A percentile compares a stretch with the other conserved stretches of the same genome.
Evolutionary conservation across 2,888 invertebrate species (phyloP).

Genomic region (Andrena trimmerana): DNA sequence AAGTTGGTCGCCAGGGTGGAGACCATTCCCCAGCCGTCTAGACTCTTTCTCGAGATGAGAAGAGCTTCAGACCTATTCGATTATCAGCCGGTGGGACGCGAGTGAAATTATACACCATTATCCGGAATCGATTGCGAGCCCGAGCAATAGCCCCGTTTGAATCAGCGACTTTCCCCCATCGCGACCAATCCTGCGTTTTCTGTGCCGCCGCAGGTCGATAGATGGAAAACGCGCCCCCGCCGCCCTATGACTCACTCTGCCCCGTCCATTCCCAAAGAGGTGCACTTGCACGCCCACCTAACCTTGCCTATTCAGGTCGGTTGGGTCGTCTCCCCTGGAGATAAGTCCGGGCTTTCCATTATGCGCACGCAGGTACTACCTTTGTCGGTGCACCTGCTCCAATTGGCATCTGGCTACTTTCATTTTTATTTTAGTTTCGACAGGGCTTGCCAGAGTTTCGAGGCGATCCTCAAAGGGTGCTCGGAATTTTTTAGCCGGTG

Average conservation of each 20-base stretch:
- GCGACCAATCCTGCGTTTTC: conserved; percentile 70
- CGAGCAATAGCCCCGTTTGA: conserved; percentile 25
- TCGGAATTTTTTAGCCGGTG: background rate
- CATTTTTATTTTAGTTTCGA: conserved; percentile 32
- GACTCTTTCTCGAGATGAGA: background rate
- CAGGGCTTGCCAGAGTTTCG: background rate
- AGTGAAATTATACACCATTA: conserved; percentile 67
- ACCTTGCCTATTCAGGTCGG: conserved; percentile 54
- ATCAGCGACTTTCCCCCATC: conserved; percentile 46
- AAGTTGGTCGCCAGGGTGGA: background rate
- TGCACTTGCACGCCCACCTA: conserved; percentile 51
- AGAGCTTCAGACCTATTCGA: conserved; percentile 32
- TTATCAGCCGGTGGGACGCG: conserved; percentile 41
- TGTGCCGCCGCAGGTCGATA: conserved; percentile 73
- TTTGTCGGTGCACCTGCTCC: conserved; percentile 38
- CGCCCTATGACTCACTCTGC: conserved; percentile 65
- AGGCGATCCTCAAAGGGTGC: conserved; percentile 6
- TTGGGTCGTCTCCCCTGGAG: conserved; percentile 17
- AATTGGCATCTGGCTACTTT: conserved; percentile 10
- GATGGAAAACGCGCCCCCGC: conserved; percentile 70
- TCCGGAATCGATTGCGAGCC: conserved; percentile 59
- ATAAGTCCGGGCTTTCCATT: conserved; percentile 34
- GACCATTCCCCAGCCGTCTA: background rate
- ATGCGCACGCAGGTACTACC: conserved; percentile 12
- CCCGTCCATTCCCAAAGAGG: conserved; percentile 60